Conservation (phyloP, 2,113 vertebrate species). For the Pandion haliaetus region DNA sequence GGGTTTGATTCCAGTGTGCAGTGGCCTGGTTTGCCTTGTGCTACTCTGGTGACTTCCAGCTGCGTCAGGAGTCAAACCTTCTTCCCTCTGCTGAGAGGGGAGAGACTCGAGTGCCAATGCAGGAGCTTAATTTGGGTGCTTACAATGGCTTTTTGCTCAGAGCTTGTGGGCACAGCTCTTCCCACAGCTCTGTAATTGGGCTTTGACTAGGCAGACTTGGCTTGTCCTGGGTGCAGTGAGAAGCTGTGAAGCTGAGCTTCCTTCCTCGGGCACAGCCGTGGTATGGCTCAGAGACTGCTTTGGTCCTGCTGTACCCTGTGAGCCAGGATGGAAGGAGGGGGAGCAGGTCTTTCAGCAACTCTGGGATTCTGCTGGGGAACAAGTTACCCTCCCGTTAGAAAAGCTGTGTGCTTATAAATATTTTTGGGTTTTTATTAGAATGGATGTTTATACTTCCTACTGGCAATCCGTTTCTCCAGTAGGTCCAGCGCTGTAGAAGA, state of each 20-base stretch:
- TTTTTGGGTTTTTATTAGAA: background rate
- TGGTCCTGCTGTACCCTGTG: accelerated
- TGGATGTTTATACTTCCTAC: background rate
- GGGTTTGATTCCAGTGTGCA: background rate
- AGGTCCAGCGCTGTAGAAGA: accelerated
- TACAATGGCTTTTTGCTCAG: background rate
- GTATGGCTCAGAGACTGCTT: background rate
- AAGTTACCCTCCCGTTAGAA: background rate
- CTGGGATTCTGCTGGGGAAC: background rate
- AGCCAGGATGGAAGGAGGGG: background rate
- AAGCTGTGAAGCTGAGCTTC: background rate
- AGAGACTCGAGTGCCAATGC: accelerated
- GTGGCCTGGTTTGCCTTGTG: background rate
- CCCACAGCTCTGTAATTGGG: background rate
- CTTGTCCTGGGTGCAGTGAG: background rate
- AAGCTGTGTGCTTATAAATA: background rate
- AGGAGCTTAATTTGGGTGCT: background rate
- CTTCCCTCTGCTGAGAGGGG: background rate
- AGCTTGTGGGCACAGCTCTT: slow-evolving; percentile 1
- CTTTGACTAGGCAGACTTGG: background rate
- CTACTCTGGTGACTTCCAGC: background rate
- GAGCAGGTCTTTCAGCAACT: background rate
- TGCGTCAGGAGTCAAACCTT: background rate
- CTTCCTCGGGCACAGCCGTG: background rate
- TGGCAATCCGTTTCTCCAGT: background rate